Percentiles rank a stretch among this genome's conserved stretches.
Conservation (phyloP, 2,113 vertebrate species). For the Antidorcas marsupialis region DNA sequence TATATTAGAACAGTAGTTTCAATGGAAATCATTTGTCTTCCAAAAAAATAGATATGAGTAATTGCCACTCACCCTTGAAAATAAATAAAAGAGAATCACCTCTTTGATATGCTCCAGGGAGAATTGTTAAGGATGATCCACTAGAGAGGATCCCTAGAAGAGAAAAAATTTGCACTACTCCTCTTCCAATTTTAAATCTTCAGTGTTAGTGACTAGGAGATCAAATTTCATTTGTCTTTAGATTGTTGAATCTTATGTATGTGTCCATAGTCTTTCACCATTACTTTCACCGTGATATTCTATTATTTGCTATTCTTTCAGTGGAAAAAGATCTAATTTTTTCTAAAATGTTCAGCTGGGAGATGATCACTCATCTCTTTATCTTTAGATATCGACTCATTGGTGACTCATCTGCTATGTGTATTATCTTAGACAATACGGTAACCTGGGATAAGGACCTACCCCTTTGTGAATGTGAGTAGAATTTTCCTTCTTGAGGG, state of each 20-base stretch:
- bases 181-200: background rate
- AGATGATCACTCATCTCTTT: slow-evolving; percentile 34
- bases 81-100: background rate
- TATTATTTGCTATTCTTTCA: background rate
- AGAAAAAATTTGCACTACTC: background rate
- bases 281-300: background rate
- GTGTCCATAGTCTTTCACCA: background rate
- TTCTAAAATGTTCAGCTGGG: background rate
- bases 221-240: background rate
- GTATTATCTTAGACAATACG: background rate
- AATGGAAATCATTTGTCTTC: background rate
- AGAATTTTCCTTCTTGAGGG: background rate
- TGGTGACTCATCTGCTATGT: slow-evolving; percentile 25
- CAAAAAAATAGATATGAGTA: background rate
- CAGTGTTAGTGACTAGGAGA: background rate
- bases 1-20: background rate
- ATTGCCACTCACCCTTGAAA: background rate
- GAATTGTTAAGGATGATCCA: background rate
- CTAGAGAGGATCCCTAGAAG: background rate
- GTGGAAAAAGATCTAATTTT: background rate
- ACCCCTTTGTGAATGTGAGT: slow-evolving; percentile 52
- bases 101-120: background rate
- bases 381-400: slow-evolving; percentile 52
- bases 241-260: background rate
- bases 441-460: slow-evolving; percentile 1